Evolutionary conservation across 2,113 vertebrate species (phyloP).

Genomic region (Charadrius vociferus): DNA sequence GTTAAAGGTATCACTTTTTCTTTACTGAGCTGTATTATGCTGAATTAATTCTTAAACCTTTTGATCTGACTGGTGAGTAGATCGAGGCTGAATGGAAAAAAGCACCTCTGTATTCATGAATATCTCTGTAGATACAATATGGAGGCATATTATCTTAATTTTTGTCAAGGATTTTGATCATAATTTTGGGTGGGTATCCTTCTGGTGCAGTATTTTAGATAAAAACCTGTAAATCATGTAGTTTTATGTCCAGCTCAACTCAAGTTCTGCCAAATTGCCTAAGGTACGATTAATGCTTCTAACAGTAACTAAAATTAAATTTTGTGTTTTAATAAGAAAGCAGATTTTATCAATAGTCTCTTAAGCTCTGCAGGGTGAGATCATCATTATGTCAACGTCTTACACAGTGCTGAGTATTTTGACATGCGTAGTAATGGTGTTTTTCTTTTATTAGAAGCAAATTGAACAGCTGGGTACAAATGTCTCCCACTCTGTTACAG

Average conservation of each 20-base stretch:
- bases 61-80: background rate
- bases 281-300: background rate
- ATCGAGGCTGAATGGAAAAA: background rate
- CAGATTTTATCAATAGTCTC: conserved; percentile 1
- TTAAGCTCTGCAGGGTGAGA: background rate
- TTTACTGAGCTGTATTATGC: background rate
- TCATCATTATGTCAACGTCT: background rate
- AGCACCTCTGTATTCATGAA: background rate
- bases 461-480: background rate
- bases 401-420: background rate
- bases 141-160: background rate
- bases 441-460: conserved; percentile 24
- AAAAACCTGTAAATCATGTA: background rate
- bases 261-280: background rate
- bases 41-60: background rate
- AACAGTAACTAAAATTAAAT: conserved; percentile 4
- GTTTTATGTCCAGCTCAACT: background rate
- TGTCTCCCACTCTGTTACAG: background rate
- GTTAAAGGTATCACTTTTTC: background rate
- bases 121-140: background rate
- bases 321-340: background rate
- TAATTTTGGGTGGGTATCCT: background rate
- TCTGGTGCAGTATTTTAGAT: background rate
- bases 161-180: background rate
- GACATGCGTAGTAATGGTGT: background rate